These are phyloP conservation scores for Chaenocephalus aceratus DNA, from an alignment of 2,113 vertebrate species.

Conservation along the genomic window DNA sequence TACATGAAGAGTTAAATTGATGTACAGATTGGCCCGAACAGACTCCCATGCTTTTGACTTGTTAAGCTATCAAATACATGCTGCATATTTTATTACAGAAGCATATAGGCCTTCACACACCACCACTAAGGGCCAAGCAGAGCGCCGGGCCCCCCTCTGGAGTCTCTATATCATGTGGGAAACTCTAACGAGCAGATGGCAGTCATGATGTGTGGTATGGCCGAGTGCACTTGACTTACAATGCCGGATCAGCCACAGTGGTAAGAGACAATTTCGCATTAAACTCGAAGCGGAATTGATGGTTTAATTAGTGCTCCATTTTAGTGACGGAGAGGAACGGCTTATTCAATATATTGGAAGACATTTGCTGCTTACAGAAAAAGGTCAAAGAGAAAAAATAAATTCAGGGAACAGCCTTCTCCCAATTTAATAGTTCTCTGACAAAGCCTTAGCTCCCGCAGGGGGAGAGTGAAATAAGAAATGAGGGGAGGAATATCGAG, in stretches of 20 bases:
- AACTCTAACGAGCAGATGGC: conserved; percentile 53
- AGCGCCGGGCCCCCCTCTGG: conserved; percentile 37
- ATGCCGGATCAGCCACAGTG: conserved; percentile 30
- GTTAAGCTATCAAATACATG: conserved; percentile 29
- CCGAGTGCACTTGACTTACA: conserved; percentile 44
- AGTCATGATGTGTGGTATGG: conserved; percentile 43
- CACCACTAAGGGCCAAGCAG: conserved; percentile 40
- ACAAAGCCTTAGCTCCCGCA: conserved; percentile 1
- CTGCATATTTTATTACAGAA: conserved; percentile 37
- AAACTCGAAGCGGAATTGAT: conserved; percentile 33
- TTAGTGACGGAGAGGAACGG: conserved; percentile 16
- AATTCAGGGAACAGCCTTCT: conserved; percentile 9
- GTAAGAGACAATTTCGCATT: conserved; percentile 35
- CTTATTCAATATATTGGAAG: neutral
- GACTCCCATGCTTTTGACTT: conserved; percentile 16
- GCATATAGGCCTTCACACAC: conserved; percentile 19
- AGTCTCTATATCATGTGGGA: conserved; percentile 33
- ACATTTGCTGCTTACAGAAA: conserved; percentile 17
- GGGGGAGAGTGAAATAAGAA: neutral
- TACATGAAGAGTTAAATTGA: conserved; percentile 3
- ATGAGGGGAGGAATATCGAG: conserved; percentile 34
- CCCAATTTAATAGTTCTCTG: conserved; percentile 14
- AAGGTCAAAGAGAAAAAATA: conserved; percentile 28
- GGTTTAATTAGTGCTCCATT: conserved; percentile 43
- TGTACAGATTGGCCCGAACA: neutral